Evolutionary conservation across 2,797 vertebrate genomes (phyloP).

Genomic region (Hemitrygon akajei): DNA sequence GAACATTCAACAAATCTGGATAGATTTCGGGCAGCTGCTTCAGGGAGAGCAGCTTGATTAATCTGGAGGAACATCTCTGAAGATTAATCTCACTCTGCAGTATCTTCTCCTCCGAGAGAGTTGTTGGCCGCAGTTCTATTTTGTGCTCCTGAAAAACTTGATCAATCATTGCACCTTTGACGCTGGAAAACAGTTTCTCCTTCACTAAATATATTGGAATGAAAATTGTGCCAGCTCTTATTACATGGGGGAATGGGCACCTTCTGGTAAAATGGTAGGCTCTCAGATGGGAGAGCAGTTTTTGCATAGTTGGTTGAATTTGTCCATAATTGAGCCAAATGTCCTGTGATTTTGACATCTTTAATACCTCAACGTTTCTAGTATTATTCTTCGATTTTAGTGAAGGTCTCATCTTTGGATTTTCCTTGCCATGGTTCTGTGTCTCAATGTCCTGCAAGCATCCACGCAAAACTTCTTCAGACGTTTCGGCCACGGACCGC

Average conservation of each 20-base stretch:
- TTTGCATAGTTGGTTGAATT: constrained; percentile 55
- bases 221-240: constrained; percentile 78
- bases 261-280: constrained; percentile 59
- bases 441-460: constrained; percentile 61
- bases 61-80: constrained; percentile 76
- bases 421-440: constrained; percentile 39
- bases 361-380: constrained; percentile 49
- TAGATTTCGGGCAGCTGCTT: constrained; percentile 85
- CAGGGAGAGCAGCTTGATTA: constrained; percentile 82
- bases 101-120: constrained; percentile 88
- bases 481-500: constrained; percentile 57
- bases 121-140: constrained; percentile 85
- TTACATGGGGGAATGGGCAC: constrained; percentile 85
- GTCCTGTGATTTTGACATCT: constrained; percentile 53
- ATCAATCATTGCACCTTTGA: constrained; percentile 70
- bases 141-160: constrained; percentile 85
- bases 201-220: constrained; percentile 91
- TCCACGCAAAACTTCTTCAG: constrained; percentile 62
- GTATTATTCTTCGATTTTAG: constrained; percentile 59
- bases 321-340: constrained; percentile 70
- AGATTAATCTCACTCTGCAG: constrained; percentile 73
- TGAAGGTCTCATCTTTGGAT: constrained; percentile 38
- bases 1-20: constrained; percentile 74
- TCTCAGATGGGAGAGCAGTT: constrained; percentile 65
- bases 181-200: constrained; percentile 76